Conservation (phyloP, 2,797 vertebrate species). For the Spondyliosoma cantharus region DNA sequence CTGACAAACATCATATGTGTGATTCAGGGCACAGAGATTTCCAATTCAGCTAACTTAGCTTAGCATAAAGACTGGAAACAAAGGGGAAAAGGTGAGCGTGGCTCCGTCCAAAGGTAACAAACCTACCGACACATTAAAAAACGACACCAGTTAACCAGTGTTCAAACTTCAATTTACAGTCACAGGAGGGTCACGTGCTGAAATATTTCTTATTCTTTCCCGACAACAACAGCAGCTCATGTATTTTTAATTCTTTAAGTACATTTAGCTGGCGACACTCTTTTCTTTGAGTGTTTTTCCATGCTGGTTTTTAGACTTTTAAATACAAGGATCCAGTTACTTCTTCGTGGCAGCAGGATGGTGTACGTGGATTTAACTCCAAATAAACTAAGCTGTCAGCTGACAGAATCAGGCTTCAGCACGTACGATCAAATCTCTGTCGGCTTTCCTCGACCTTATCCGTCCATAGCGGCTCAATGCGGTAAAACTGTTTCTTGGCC, state of each 20-base stretch:
- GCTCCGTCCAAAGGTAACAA: background rate
- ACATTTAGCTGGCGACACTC: too few relatives aligned
- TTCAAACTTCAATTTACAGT: too few relatives aligned
- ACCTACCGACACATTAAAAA: background rate
- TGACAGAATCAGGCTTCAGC: background rate
- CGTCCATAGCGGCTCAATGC: too few relatives aligned
- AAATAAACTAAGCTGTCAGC: background rate
- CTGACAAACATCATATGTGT: too few relatives aligned
- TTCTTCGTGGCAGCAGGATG: background rate
- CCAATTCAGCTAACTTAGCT: background rate
- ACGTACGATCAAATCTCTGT: background rate
- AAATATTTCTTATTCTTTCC: too few relatives aligned
- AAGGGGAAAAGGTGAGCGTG: background rate
- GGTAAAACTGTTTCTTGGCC: background rate
- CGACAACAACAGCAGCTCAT: too few relatives aligned
- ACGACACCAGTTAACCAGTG: too few relatives aligned
- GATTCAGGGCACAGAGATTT: too few relatives aligned
- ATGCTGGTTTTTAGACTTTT: too few relatives aligned
- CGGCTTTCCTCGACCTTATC: background rate
- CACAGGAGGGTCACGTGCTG: too few relatives aligned
- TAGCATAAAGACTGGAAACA: background rate
- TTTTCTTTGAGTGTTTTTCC: too few relatives aligned
- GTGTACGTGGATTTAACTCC: background rate
- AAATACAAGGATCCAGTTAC: background rate
- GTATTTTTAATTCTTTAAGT: too few relatives aligned